phyloP scores from a whole-genome alignment of 2,888 invertebrate genomes.

The Magallana nippona region DNA sequence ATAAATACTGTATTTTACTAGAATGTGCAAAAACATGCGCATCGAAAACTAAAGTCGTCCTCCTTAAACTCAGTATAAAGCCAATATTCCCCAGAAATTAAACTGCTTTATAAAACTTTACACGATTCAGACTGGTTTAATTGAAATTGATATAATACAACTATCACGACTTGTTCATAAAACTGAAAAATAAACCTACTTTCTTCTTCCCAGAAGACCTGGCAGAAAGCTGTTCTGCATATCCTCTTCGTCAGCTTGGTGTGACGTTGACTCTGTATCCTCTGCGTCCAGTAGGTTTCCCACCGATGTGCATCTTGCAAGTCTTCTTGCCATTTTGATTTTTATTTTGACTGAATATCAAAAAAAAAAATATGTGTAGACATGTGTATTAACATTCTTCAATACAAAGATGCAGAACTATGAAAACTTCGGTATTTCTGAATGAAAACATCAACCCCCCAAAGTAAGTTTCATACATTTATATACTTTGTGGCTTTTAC shows the following conservation, averaged over 20 bases:
- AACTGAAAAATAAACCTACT: background rate
- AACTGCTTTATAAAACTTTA: no score
- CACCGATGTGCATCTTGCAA: background rate
- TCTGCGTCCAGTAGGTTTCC: background rate
- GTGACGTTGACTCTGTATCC: background rate
- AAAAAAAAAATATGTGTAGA: background rate
- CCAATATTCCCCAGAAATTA: no score
- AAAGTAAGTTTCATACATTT: no score
- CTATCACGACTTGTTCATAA: no score
- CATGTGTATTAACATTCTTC: background rate
- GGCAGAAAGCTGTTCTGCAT: slow-evolving; percentile 26
- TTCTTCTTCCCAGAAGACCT: slow-evolving; percentile 9
- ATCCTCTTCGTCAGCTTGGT: background rate
- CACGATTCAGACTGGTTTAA: no score
- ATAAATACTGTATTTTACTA: no score
- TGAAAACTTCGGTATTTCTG: background rate
- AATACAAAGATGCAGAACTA: background rate
- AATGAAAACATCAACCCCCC: no score
- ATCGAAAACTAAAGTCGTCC: no score
- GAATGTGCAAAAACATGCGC: no score
- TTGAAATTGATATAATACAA: no score
- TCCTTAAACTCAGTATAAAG: no score
- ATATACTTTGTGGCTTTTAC: no score
- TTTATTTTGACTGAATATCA: background rate
- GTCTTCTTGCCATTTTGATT: background rate